Base-by-base conservation (phyloP, 2,888 invertebrate genomes). In the Ophion obscuratus region DNA sequence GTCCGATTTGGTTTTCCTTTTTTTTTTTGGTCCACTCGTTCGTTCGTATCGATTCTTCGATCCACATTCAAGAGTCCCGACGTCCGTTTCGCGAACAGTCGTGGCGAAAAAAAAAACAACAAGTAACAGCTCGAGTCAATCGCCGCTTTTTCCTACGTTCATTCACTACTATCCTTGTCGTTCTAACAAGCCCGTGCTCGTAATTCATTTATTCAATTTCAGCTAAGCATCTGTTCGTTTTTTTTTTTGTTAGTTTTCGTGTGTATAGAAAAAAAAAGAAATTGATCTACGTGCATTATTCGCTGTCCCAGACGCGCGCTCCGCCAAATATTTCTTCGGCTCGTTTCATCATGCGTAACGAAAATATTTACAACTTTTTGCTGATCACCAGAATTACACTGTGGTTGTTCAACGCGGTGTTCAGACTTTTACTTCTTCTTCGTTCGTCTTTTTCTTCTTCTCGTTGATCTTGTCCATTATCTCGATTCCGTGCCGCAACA, bases 351-450 rank as follows among this genome's bases (percentile, higher is more conserved):
- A 82, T 86, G 88, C 86, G 88, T 90, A 91, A 90, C 89, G 89
- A 91, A 91, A 91, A 91, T 91, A 91, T 91, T 89, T 91, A 91
- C 91, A 91, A 90, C 86, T 89, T 88, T 27, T 71, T 76, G 53
- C 80, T 70, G 76, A 31, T 77, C 76, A 31, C 82, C 61, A 62
- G 53, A 31, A 36, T 70, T 62, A n/a, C 62, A 20, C 57, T 14
- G 14, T 68, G 67, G 76, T 66, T 75, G 71, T 61, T 75, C 36
- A 61, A 68, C 47, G 27, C 64, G 11, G 53, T 73, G 66, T 59
- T 67, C 74, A 74, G 81, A 81, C 81, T 80, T 64, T 36, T 79
- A 47, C 24, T 70, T 47, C 24, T 14, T 68, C 53, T 66, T 71
- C 61, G 11, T 81, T 74, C 27, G 6, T 64, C 47, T 31, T 64